A percentile compares a stretch with the other conserved stretches of the same genome.
These are phyloP conservation scores for Prochilodus magdalenae DNA, from an alignment of 2,113 vertebrate species.

Conservation along the genomic window DNA sequence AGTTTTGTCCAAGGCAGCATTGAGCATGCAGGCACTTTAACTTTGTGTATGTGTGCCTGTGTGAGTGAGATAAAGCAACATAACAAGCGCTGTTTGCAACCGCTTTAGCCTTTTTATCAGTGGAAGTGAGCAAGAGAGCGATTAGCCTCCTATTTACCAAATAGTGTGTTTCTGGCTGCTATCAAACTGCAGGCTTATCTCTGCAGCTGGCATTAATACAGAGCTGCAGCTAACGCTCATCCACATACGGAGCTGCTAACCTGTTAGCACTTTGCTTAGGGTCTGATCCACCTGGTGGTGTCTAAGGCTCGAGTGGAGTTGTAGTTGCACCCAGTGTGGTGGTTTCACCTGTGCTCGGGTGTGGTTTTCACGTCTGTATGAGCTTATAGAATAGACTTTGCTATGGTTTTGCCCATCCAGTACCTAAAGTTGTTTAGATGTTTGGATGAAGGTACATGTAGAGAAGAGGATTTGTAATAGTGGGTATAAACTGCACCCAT, in stretches of 20 bases:
- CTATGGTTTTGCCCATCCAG: not conserved
- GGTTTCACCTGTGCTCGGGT: not conserved
- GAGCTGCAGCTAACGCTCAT: not conserved
- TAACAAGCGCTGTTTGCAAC: slow-evolving; percentile 19
- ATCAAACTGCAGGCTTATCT: slow-evolving; percentile 17
- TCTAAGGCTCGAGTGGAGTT: not conserved
- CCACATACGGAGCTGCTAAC: not conserved
- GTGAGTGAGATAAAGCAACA: not conserved
- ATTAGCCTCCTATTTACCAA: slow-evolving; percentile 22
- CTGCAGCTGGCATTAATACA: slow-evolving; percentile 5
- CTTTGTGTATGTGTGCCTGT: not conserved
- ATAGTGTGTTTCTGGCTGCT: slow-evolving; percentile 5
- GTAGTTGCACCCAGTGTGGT: not conserved
- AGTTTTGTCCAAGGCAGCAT: slow-evolving; percentile 6
- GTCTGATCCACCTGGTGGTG: not conserved
- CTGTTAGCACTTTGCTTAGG: not conserved
- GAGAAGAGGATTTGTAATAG: not conserved
- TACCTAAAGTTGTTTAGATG: not conserved
- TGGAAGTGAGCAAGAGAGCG: slow-evolving; percentile 6
- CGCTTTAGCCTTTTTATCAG: slow-evolving; percentile 37
- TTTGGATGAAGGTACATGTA: not conserved
- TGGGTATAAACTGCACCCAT: not conserved
- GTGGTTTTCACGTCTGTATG: not conserved
- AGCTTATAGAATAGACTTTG: not conserved
- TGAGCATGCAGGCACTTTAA: not conserved